These are phyloP conservation scores for Myotis vivesi DNA, from an alignment of 2,797 vertebrate genomes.

Conservation along the genomic window DNA sequence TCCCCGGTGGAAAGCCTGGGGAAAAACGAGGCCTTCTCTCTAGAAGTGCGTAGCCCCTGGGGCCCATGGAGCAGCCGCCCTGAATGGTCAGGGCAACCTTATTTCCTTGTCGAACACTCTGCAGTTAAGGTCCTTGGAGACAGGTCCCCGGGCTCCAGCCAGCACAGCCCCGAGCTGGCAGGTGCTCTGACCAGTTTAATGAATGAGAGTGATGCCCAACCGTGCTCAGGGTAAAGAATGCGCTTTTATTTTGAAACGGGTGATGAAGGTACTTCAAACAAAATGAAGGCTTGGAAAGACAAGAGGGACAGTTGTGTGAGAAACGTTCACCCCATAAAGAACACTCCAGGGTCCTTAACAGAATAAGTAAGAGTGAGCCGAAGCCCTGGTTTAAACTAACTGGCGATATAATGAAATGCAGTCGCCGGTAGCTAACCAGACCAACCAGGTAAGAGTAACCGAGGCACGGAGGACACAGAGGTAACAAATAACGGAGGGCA, in stretches of 20 bases:
- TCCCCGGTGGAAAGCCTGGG: not conserved
- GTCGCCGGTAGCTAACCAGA: not conserved
- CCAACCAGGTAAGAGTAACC: not conserved
- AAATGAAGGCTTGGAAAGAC: not conserved
- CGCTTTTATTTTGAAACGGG: constrained; percentile 74
- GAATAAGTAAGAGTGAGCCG: not conserved
- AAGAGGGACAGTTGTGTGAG: not conserved
- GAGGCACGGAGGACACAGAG: not conserved
- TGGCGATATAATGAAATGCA: constrained; percentile 15
- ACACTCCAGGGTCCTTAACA: not conserved
- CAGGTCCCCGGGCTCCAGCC: not conserved
- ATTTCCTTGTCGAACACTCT: not conserved
- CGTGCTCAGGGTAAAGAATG: not conserved
- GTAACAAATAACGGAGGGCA: constrained; percentile 52
- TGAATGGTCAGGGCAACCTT: not conserved
- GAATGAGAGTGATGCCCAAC: rapidly evolving
- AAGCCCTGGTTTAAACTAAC: not conserved
- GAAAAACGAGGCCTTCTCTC: not conserved
- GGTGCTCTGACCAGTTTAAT: not conserved
- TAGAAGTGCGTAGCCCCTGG: rapidly evolving
- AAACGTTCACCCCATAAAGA: not conserved
- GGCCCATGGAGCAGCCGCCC: not conserved
- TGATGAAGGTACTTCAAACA: not conserved
- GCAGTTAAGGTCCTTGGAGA: not conserved
- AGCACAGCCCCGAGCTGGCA: rapidly evolving